These are phyloP conservation scores for Ichneumoninae sp. DNA, from an alignment of 2,888 invertebrate species.

Conservation along the genomic window DNA sequence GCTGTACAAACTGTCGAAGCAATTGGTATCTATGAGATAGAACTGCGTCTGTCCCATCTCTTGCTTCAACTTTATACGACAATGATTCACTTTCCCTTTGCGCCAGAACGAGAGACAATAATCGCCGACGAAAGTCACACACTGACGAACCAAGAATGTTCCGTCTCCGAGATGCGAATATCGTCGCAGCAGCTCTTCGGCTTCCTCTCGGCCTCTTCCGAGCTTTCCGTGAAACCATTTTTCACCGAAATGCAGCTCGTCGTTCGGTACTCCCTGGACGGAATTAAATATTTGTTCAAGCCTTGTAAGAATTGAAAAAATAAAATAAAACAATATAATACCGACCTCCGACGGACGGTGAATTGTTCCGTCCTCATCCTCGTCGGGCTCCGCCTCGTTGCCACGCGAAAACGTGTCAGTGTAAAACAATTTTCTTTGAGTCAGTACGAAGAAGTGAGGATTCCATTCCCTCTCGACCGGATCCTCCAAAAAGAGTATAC, in stretches of 20 bases:
- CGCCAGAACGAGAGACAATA: constrained; percentile 98
- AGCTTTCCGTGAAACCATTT: constrained; percentile 97
- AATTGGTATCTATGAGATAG: constrained; percentile 94
- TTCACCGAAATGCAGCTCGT: constrained; percentile 95
- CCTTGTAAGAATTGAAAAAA: background rate
- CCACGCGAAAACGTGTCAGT: constrained; percentile 88
- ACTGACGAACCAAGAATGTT: constrained; percentile 96
- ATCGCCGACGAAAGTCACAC: constrained; percentile 98
- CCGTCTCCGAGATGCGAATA: constrained; percentile 95
- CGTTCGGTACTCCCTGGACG: constrained; percentile 89
- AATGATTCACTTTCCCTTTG: constrained; percentile 95
- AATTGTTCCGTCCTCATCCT: constrained; percentile 84
- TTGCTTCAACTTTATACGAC: constrained; percentile 95
- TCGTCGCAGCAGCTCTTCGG: constrained; percentile 87
- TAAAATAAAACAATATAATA: constrained; percentile 2
- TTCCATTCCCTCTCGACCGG: constrained; percentile 95
- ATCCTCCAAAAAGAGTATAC: constrained; percentile 95
- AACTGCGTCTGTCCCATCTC: constrained; percentile 95
- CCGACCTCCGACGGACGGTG: constrained; percentile 78
- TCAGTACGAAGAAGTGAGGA: constrained; percentile 96
- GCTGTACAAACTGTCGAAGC: constrained; percentile 96
- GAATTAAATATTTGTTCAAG: background rate
- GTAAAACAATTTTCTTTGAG: constrained; percentile 94
- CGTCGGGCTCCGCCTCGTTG: constrained; percentile 84
- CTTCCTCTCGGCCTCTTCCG: constrained; percentile 91